phyloP scores from a whole-genome alignment of 2,113 vertebrate genomes.

The Chaenocephalus aceratus region DNA sequence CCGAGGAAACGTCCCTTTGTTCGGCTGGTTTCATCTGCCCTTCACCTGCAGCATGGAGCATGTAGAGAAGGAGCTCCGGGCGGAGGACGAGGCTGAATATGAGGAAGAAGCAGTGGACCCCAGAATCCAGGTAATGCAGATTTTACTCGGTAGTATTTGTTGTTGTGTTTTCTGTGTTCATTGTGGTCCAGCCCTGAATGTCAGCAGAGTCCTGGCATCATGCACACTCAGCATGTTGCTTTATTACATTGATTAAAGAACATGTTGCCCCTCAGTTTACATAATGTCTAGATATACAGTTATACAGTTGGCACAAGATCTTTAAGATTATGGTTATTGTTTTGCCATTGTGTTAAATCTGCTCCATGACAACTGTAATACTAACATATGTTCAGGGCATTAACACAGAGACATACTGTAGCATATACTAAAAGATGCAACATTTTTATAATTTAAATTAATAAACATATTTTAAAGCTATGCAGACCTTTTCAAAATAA shows the following conservation, averaged over 20 bases:
- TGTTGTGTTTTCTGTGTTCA: neutral
- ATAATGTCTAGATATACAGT: too few species aligned
- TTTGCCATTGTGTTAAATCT: neutral
- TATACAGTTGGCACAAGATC: too few species aligned
- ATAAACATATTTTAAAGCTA: too few species aligned
- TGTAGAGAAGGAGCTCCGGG: constrained; percentile 69
- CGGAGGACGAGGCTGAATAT: constrained; percentile 81
- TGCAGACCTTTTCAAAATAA: neutral
- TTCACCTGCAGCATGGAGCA: constrained; percentile 73
- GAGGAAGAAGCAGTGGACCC: constrained; percentile 93
- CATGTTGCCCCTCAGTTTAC: too few species aligned
- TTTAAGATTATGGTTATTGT: neutral
- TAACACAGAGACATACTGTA: too few species aligned
- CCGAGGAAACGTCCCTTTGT: constrained; percentile 58
- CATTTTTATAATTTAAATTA: too few species aligned
- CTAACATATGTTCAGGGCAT: too few species aligned
- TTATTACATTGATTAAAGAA: too few species aligned
- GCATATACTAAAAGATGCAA: too few species aligned
- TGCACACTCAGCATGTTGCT: neutral
- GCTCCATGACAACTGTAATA: neutral
- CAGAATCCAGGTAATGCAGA: constrained; percentile 89
- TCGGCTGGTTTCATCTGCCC: constrained; percentile 39
- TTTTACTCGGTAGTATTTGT: neutral
- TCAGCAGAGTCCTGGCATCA: neutral
- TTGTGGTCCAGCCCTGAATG: neutral